These are phyloP conservation scores for Oreochromis tanganicae DNA, from an alignment of 2,113 vertebrate species.

Conservation along the genomic window DNA sequence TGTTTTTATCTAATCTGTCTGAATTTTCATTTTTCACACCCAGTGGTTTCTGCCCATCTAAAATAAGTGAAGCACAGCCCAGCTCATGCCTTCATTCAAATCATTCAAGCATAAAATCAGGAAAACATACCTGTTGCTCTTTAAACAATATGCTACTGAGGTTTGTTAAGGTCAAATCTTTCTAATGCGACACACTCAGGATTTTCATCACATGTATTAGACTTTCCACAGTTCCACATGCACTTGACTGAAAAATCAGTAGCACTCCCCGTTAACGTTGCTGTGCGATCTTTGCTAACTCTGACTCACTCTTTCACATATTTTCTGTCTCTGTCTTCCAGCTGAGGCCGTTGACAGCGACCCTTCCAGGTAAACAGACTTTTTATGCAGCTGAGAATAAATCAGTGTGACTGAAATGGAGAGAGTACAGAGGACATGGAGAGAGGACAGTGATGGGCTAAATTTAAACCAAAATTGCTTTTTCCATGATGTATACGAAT, in stretches of 20 bases:
- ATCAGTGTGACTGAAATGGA: constrained; percentile 25
- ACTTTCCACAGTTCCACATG: neutral
- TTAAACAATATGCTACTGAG: neutral
- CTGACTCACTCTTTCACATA: neutral
- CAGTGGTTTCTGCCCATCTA: no score
- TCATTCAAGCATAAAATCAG: neutral
- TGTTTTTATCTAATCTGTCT: neutral
- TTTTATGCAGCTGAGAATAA: neutral
- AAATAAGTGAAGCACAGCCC: no score
- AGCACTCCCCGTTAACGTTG: neutral
- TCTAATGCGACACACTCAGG: neutral
- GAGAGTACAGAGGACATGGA: constrained; percentile 37
- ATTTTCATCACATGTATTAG: neutral
- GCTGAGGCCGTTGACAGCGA: constrained; percentile 76
- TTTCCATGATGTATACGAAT: neutral
- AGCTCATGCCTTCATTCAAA: no score
- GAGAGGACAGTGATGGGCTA: neutral
- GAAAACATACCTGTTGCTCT: neutral
- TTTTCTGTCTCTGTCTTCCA: constrained; percentile 37
- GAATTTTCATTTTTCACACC: neutral
- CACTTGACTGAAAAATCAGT: neutral
- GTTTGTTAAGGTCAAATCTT: neutral
- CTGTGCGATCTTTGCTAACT: neutral
- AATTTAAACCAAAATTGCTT: neutral
- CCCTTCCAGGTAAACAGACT: constrained; percentile 70